A percentile compares a stretch with the other conserved stretches of the same genome.
Evolutionary conservation across 1,140 invertebrate genomes (phyloP).

Genomic region (Chrysopa pallens): DNA sequence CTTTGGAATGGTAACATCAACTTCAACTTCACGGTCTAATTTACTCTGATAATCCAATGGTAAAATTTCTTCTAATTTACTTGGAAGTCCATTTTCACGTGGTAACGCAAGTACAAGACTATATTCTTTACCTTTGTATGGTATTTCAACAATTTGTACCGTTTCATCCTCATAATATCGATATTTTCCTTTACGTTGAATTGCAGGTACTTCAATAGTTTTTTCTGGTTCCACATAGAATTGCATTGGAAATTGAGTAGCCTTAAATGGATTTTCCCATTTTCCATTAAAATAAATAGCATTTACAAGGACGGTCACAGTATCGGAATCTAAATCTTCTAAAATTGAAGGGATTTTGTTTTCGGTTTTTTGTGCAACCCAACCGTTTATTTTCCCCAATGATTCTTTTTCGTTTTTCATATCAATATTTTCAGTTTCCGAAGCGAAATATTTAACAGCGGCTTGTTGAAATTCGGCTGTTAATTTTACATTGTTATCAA

Average conservation of each 20-base stretch:
- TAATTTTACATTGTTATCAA: constrained; percentile 28
- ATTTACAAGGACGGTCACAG: constrained; percentile 54
- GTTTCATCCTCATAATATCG: constrained; percentile 27
- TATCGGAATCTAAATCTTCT: constrained; percentile 31
- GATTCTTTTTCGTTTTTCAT: constrained; percentile 26
- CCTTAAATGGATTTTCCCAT: constrained; percentile 38
- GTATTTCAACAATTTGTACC: constrained; percentile 34
- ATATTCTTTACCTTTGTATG: constrained; percentile 33
- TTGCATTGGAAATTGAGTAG: constrained; percentile 19
- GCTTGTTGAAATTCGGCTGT: constrained; percentile 24
- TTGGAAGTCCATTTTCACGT: constrained; percentile 33
- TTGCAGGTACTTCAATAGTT: constrained; percentile 38
- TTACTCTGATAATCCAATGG: constrained; percentile 7
- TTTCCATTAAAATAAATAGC: constrained; percentile 72
- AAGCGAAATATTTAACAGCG: constrained; percentile 28
- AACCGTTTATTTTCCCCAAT: constrained; percentile 40
- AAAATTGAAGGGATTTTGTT: constrained; percentile 47
- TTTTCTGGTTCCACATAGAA: constrained; percentile 28
- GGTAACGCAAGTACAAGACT: constrained; percentile 50
- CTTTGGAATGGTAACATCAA: constrained; percentile 35
- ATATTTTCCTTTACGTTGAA: constrained; percentile 35
- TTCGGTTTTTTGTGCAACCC: constrained; percentile 53
- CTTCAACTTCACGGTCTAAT: constrained; percentile 8
- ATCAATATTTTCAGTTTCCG: constrained; percentile 30
- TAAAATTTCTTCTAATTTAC: constrained; percentile 16